Evolutionary conservation across 2,797 vertebrate species (phyloP).

Genomic region (Manis pentadactyla): DNA sequence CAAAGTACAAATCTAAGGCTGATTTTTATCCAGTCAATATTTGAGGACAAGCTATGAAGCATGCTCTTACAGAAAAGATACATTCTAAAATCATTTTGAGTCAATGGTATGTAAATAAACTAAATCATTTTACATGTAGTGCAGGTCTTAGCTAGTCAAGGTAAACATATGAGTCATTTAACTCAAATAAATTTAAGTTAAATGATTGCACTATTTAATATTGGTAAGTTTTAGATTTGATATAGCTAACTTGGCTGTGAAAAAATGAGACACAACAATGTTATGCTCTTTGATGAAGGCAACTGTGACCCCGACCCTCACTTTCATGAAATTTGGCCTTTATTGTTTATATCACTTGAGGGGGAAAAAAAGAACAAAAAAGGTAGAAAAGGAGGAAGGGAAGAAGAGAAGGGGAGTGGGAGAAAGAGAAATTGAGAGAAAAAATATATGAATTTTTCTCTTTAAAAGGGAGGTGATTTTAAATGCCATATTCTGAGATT

Average conservation of each 20-base stretch:
- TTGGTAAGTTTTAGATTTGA: neutral
- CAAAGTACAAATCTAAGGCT: neutral
- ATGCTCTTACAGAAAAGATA: neutral
- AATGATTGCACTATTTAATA: neutral
- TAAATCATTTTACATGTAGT: neutral
- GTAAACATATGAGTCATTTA: neutral
- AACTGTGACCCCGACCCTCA: neutral
- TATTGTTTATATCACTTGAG: neutral
- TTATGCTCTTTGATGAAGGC: neutral
- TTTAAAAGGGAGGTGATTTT: neutral
- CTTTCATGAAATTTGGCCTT: neutral
- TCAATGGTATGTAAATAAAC: neutral
- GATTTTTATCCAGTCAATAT: neutral
- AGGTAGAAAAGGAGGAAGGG: no score
- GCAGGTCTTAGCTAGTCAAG: neutral
- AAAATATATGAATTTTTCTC: neutral
- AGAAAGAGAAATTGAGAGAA: neutral
- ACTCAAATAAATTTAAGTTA: neutral
- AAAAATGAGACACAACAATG: neutral
- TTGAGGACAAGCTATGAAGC: neutral
- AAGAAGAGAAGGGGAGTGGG: neutral
- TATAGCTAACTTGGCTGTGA: neutral
- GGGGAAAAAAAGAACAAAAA: neutral
- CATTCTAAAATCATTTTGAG: neutral
- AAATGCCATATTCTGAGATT: neutral